Conservation (phyloP, 2,797 vertebrate species). For the Hephaestus fuliginosus region DNA sequence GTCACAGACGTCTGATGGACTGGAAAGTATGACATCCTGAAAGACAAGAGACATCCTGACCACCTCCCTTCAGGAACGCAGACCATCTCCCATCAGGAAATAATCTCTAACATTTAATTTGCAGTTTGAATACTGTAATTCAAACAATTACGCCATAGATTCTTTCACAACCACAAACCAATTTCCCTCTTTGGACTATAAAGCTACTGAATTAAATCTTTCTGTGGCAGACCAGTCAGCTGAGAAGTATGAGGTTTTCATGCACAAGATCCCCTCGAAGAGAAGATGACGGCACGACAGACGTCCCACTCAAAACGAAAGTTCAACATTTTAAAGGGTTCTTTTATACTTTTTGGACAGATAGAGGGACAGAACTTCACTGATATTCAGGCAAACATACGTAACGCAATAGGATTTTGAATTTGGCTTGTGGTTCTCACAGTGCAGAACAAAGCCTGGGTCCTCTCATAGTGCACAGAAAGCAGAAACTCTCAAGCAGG, state of each 20-base stretch:
- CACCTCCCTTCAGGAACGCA: constrained; percentile 53
- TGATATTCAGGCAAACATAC: not conserved
- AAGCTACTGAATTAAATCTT: constrained; percentile 43
- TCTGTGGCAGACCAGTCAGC: constrained; percentile 45
- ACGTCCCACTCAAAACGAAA: constrained; percentile 8
- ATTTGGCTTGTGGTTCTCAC: not conserved
- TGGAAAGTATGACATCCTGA: constrained; percentile 69
- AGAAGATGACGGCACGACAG: constrained; percentile 21
- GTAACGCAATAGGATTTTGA: not conserved
- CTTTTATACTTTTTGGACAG: not conserved
- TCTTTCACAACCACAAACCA: constrained; percentile 67
- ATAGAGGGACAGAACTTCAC: not conserved
- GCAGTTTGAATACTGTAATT: constrained; percentile 65
- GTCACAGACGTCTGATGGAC: constrained; percentile 53
- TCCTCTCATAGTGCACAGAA: constrained; percentile 3
- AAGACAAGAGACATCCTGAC: constrained; percentile 55
- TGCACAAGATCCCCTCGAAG: constrained; percentile 25
- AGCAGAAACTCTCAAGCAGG: constrained; percentile 1
- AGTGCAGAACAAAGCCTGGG: constrained; percentile 17
- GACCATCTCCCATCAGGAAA: constrained; percentile 66
- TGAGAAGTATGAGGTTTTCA: constrained; percentile 44
- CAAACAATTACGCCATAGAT: constrained; percentile 63
- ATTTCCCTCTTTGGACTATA: constrained; percentile 54
- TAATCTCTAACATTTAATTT: constrained; percentile 67
- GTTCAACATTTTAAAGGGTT: constrained; percentile 22